These are phyloP conservation scores for Iphiclides podalirius DNA, from an alignment of 2,888 invertebrate species.

Conservation along the genomic window DNA sequence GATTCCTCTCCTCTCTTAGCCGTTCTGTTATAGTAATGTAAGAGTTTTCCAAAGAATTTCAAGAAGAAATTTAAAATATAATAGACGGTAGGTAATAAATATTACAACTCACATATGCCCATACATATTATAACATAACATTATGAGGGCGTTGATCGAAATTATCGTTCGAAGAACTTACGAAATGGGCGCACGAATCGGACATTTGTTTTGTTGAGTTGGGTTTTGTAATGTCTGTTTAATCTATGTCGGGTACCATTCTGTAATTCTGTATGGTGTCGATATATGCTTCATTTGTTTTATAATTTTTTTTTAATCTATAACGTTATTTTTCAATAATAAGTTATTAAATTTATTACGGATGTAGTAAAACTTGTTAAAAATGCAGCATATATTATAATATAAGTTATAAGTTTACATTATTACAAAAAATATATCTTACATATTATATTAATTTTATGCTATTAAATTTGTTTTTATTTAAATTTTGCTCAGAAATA, in stretches of 20 bases:
- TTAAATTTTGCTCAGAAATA: no score
- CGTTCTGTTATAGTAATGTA: slow-evolving; percentile 53
- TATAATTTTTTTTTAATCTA: slow-evolving; percentile 24
- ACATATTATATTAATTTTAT: no score
- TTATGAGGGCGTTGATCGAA: slow-evolving; percentile 63
- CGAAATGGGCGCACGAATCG: slow-evolving; percentile 79
- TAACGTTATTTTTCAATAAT: background rate
- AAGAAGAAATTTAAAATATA: slow-evolving; percentile 25
- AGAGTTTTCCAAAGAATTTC: slow-evolving; percentile 39
- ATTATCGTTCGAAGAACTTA: slow-evolving; percentile 74
- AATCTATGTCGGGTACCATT: slow-evolving; percentile 30
- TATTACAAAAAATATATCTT: no score
- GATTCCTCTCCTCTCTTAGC: slow-evolving; percentile 71
- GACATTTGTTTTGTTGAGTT: slow-evolving; percentile 79
- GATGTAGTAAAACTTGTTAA: no score
- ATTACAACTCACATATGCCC: slow-evolving; percentile 36
- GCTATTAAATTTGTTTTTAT: no score
- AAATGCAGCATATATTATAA: no score
- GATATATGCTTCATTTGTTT: slow-evolving; percentile 43
- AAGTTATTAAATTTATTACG: no score
- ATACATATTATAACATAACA: slow-evolving; percentile 40
- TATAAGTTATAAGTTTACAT: no score
- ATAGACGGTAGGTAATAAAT: slow-evolving; percentile 29
- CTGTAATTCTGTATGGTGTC: slow-evolving; percentile 35
- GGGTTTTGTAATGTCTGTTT: slow-evolving; percentile 27